phyloP scores from a whole-genome alignment of 2,888 invertebrate species.

The Cephus spinipes region DNA sequence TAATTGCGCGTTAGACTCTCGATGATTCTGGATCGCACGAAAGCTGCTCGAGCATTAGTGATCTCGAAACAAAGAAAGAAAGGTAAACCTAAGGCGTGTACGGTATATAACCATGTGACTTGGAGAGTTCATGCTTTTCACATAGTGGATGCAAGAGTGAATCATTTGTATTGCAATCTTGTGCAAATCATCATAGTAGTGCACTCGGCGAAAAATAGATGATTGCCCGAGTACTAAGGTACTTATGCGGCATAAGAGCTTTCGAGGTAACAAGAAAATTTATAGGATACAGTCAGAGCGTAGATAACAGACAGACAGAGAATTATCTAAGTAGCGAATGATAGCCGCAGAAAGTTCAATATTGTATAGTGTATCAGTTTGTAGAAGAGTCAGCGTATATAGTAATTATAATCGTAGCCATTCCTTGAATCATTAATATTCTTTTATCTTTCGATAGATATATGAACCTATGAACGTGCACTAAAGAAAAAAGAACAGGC shows the following conservation, averaged over 20 bases:
- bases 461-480: too few species aligned
- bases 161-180: background rate
- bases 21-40: conserved; percentile 52
- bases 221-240: background rate
- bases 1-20: too few species aligned
- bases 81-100: background rate
- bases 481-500: too few species aligned
- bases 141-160: conserved; percentile 4
- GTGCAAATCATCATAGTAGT: conserved; percentile 5
- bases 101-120: background rate
- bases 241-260: too few species aligned
- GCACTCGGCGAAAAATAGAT: conserved; percentile 8
- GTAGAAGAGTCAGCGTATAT: too few species aligned
- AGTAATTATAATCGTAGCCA: too few species aligned
- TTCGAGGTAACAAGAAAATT: conserved; percentile 10
- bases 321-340: too few species aligned
- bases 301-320: too few species aligned
- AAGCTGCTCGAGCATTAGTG: conserved; percentile 36
- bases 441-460: too few species aligned
- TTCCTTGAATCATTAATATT: too few species aligned
- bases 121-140: conserved; percentile 2
- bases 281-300: conserved; percentile 4
- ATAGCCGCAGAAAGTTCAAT: too few species aligned
- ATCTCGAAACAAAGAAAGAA: conserved; percentile 9
- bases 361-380: too few species aligned